Evolutionary conservation across 92 coral and sea anemone genomes (phyloP), one percentile per base, ranked within the genome.

Genomic region (Phymanthus crucifer): DNA sequence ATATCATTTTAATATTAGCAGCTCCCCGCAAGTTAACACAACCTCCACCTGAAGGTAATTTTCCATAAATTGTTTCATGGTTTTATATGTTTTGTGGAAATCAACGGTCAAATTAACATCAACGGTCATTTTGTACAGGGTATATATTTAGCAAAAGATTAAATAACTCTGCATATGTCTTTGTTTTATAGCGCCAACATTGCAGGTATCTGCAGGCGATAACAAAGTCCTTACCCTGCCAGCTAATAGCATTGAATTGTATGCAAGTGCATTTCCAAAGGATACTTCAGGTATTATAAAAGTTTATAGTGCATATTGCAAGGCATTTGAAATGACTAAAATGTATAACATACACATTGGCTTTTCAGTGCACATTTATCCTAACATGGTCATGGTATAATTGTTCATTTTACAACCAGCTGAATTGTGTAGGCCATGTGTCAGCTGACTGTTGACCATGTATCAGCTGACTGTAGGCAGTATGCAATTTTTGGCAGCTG

Each of bases 241-340:
- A 27, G 76, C 87, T 54, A 92, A 93, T 72, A 90, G 89, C 26
- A 89, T 94, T 38, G 92, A 97, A 45, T 81, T 95, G 76, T 95
- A 95, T 80, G 99, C 99, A 34, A 95, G 99, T 89, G 97, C 99
- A 34, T 95, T 92, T 88, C 99, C 99, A 12, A 95, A 88, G 72
- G 95, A 90, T 36, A 80, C 85, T 23, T 32, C 70, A 70, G 91
- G 99, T 92, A 80, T 66, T 71, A 6, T 4, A 29, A 3, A 47
- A 27, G 50, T 8, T 24, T 50, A 35, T 37, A 0, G 21, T 9
- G 77, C 34, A 36, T 9, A 31, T 27, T 78, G 43, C 48, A 33
- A 24, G 17, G 6, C 56, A 45, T 69, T 50, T 50, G 4, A 50
- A 45, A 9, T 45, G 10, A 45, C 0, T 17, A 9, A 45, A n/a